A percentile compares a stretch with the other conserved stretches of the same genome.
Evolutionary conservation across 2,113 vertebrate genomes (phyloP).

Genomic region (Spilogale gracilis): DNA sequence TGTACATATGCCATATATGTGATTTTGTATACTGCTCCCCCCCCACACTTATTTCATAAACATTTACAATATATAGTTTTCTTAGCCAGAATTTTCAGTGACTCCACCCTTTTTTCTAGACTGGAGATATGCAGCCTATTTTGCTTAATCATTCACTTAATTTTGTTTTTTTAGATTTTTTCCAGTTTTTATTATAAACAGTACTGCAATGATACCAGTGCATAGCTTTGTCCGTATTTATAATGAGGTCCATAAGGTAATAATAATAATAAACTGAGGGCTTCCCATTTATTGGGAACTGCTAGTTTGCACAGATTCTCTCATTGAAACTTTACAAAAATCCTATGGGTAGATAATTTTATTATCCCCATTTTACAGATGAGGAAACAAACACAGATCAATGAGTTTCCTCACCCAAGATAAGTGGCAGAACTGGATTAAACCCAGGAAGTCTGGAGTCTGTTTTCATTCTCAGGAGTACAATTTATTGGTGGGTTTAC

Average conservation of each 20-base stretch:
- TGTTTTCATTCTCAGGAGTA: not conserved
- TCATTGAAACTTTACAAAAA: not conserved
- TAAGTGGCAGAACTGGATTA: not conserved
- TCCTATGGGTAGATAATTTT: not conserved
- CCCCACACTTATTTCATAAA: not conserved
- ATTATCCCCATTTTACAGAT: not conserved
- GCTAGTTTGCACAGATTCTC: not conserved
- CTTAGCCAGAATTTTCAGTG: conserved; percentile 28
- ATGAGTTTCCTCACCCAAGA: not conserved
- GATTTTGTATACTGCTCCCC: not conserved
- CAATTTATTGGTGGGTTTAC: not conserved
- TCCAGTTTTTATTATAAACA: not conserved
- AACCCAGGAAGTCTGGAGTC: not conserved
- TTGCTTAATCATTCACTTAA: not conserved
- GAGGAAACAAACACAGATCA: not conserved
- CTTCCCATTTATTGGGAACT: not conserved
- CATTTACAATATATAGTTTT: not conserved
- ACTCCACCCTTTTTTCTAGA: not conserved
- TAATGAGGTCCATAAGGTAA: not conserved
- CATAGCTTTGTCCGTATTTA: not conserved
- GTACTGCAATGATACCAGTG: not conserved
- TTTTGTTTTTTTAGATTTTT: not conserved
- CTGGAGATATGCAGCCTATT: not conserved
- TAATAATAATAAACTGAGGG: not conserved
- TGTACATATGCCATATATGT: not conserved